Conservation (phyloP, 2,797 vertebrate species). For the Schizothorax lantsangensis region DNA sequence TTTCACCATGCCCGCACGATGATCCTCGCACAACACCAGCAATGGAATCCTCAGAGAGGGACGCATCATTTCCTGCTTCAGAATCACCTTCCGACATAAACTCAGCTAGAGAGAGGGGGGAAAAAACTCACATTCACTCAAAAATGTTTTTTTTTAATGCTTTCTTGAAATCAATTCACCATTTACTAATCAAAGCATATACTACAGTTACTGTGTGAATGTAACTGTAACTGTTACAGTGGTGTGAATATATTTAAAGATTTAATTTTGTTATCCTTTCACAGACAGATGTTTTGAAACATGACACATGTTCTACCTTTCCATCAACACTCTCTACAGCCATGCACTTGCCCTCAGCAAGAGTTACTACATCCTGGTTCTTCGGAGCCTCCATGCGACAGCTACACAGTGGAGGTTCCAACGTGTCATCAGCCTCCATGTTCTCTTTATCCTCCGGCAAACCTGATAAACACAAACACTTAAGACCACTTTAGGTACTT, state of each 20-base stretch:
- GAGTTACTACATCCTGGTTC: constrained; percentile 82
- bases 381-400: constrained; percentile 96
- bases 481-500: neutral
- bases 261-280: neutral
- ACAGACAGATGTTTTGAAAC: neutral
- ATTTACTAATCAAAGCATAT: neutral
- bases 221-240: neutral
- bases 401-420: constrained; percentile 95
- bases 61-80: constrained; percentile 96
- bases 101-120: constrained; percentile 77
- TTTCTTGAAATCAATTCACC: neutral
- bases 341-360: constrained; percentile 93
- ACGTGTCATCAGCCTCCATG: constrained; percentile 84
- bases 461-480: constrained; percentile 50
- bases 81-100: constrained; percentile 88
- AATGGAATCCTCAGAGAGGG: constrained; percentile 93
- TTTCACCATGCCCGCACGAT: constrained; percentile 96
- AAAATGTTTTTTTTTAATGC: neutral
- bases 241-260: neutral
- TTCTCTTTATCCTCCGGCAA: constrained; percentile 73
- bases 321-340: constrained; percentile 90
- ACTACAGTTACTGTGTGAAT: neutral
- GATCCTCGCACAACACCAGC: constrained; percentile 94
- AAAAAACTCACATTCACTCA: neutral
- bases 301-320: constrained; percentile 77